Evolutionary conservation across 2,113 vertebrate species (phyloP), one percentile per base, ranked within the genome.

Genomic region (Rhinolophus ferrumequinum): DNA sequence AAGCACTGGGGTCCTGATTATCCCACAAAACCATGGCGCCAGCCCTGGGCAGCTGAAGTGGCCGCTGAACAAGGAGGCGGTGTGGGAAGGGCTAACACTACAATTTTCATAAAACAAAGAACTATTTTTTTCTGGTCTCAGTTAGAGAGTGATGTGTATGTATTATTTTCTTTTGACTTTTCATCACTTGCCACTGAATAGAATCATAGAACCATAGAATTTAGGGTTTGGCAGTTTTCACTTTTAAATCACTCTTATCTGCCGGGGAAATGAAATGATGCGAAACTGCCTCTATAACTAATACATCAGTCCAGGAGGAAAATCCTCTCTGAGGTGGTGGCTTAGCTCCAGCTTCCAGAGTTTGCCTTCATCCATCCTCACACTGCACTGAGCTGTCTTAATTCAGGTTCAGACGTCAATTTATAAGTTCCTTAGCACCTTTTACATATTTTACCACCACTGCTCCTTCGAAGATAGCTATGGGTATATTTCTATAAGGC

Each of bases 241-340:
- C 16, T 89, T 85, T 79, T 60, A 92, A 85, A 54, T 75, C 91
- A 8, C 16, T 85, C 60, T 76, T 73, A 4, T 89, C 54, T 44
- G 26, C 66, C 7, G 10, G 9, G 28, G 1, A 77, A 54, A 69
- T 67, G 24, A 83, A 69, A 54, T 38, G 33, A 38, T 33, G 30
- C 3, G 14, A 60, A 83, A 73, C 2, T 3, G 44, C n/a, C 33
- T 66, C 47, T 87, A 22, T 30, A 47, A 67, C 38, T 30, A 47
- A 87, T 16, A 60, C 18, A 15, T 38, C 2, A 0, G 4, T 80
- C 44, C 52, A 28, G 35, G 54, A 28, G 26, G 15, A 62, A 89
- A 50, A 33, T 89, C 12, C 28, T 79, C 44, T 60, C 13, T 33
- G 44, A 5, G 30, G 30, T 60, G 21, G 30, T 1, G 69, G 56